Evolutionary conservation across 1,140 invertebrate genomes (phyloP).

Genomic region (Drosophila subpulchrella): DNA sequence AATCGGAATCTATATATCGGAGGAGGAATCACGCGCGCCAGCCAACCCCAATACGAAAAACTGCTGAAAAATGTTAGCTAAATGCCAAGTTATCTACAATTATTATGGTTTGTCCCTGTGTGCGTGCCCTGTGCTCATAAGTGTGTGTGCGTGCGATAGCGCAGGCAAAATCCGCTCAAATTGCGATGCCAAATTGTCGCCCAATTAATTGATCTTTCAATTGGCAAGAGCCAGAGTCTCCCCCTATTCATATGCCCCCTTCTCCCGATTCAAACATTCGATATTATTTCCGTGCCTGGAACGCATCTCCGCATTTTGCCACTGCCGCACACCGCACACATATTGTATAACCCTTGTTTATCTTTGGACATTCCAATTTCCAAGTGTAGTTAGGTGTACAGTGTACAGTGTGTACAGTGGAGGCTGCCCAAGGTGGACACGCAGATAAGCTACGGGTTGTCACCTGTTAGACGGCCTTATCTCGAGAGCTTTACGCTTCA

Average conservation of each 20-base stretch:
- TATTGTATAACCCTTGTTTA: conserved; percentile 78
- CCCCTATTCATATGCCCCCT: conserved; percentile 3
- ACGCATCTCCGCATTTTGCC: conserved; percentile 29
- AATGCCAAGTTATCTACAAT: conserved; percentile 77
- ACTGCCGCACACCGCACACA: conserved; percentile 8
- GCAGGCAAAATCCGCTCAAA: conserved; percentile 42
- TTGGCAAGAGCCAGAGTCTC: not conserved
- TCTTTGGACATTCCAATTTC: conserved; percentile 67
- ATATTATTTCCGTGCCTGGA: conserved; percentile 3
- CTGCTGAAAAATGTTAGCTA: conserved; percentile 74
- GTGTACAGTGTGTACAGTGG: conserved; percentile 12
- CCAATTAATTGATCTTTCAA: conserved; percentile 49
- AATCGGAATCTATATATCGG: conserved; percentile 13
- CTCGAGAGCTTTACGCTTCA: conserved; percentile 5
- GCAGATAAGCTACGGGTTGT: not conserved
- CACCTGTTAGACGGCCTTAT: conserved; percentile 1
- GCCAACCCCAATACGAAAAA: conserved; percentile 60
- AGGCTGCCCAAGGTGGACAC: conserved; percentile 32
- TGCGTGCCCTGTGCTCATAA: conserved; percentile 22
- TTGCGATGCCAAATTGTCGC: conserved; percentile 42
- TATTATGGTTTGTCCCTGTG: conserved; percentile 59
- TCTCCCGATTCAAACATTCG: not conserved
- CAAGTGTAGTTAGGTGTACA: conserved; percentile 11
- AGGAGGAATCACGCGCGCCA: conserved; percentile 67
- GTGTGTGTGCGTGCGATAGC: conserved; percentile 42